phyloP scores from a whole-genome alignment of 2,113 vertebrate species.

The Dicerorhinus sumatrensis region DNA sequence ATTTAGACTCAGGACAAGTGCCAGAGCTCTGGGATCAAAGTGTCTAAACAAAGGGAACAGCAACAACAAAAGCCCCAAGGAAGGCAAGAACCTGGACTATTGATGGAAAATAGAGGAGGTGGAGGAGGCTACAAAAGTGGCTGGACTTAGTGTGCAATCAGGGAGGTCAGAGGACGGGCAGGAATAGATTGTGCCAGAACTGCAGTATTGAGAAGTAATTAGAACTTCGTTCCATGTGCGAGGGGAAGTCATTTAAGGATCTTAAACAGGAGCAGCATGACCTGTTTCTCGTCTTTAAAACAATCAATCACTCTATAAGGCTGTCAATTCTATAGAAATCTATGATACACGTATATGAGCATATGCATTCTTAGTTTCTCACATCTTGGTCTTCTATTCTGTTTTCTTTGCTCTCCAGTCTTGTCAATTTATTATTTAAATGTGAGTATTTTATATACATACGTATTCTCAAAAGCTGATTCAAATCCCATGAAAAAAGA shows the following conservation, averaged over 20 bases:
- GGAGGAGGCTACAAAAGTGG: neutral
- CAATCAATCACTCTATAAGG: neutral
- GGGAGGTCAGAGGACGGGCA: too few relatives aligned
- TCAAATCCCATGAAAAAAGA: neutral
- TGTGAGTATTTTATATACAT: neutral
- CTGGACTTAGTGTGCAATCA: neutral
- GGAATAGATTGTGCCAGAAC: rapidly evolving
- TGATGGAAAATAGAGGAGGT: neutral
- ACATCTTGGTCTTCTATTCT: neutral
- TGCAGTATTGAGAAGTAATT: neutral
- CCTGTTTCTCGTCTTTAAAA: neutral
- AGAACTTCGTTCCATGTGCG: neutral
- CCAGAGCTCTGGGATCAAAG: neutral
- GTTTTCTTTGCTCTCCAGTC: neutral
- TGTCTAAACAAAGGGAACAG: neutral
- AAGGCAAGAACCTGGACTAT: neutral
- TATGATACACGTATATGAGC: neutral
- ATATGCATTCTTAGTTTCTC: neutral
- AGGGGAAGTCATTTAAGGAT: neutral
- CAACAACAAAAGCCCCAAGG: neutral
- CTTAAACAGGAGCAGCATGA: neutral
- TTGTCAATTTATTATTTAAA: neutral
- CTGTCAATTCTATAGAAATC: neutral
- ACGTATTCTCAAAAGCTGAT: neutral
- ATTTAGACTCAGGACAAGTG: neutral